Evolutionary conservation across 2,113 vertebrate genomes (phyloP), one percentile per base, ranked within the genome.

Genomic region (Chloropsis hardwickii): DNA sequence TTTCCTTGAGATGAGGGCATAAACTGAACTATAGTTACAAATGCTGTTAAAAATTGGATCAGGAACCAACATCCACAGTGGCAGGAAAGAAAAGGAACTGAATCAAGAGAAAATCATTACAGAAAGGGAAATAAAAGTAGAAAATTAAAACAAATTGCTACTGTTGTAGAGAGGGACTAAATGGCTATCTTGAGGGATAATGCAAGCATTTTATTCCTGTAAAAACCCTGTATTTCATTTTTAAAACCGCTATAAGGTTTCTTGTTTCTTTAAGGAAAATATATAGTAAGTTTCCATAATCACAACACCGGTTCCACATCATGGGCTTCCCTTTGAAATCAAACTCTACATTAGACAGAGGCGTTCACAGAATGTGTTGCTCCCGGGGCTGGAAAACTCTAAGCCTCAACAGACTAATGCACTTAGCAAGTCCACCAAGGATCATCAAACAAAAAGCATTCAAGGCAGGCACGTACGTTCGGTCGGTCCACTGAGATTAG

Each of bases 371-470:
- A 73, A 74, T 2, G 33, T 13, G 61, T 65, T 86, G 87, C 88
- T 96, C 94, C 73, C 31, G 4, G 40, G 70, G 53, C 50, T 88
- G 50, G 27, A 60, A 86, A 95, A 93, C 94, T 96, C 83, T 48
- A 76, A 82, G 29, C 70, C 93, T 94, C 77, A 69, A 71, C 62
- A 88, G 81, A 60, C 53, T 51, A 67, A 89, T 9, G 81, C 83
- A 84, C 82, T 97, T 66, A 33, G 72, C 61, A 74, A 90, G 88
- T 76, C 78, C 83, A 79, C 44, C 62, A 78, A 64, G 64, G 66
- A 82, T 61, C 93, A 81, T 47, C 92, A 96, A 76, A 93, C 81
- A 92, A 76, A 95, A 91, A 89, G 57, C 66, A 71, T 66, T 64
- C 69, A 20, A 62, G 53, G 37, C 81, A 79, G 65, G 3, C 51